phyloP scores from a whole-genome alignment of 2,888 invertebrate genomes.

The Sinohyriopsis cumingii region DNA sequence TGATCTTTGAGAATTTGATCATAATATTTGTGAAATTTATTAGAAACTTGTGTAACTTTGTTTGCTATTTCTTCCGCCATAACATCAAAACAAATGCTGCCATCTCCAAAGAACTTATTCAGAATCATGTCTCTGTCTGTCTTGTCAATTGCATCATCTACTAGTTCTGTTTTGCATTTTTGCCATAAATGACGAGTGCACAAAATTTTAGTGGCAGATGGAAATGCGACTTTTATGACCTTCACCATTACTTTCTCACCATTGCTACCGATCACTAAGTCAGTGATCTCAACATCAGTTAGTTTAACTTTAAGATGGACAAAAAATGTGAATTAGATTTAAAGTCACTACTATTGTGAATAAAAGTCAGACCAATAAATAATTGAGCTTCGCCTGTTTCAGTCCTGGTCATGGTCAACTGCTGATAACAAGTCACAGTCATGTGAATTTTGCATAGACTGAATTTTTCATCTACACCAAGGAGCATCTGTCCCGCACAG shows the following conservation, averaged over 20 bases:
- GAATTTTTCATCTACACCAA: slow-evolving; percentile 30
- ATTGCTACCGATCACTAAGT: slow-evolving; percentile 18
- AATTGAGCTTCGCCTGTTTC: slow-evolving; percentile 13
- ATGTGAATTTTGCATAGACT: slow-evolving; percentile 26
- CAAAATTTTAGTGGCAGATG: slow-evolving; percentile 8
- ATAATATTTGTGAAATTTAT: no score
- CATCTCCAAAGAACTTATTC: slow-evolving; percentile 11
- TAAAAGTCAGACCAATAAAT: slow-evolving; percentile 26
- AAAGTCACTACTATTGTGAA: slow-evolving; percentile 34
- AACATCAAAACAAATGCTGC: slow-evolving; percentile 4
- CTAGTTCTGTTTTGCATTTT: slow-evolving; percentile 18
- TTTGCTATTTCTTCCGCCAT: no score
- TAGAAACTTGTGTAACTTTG: no score
- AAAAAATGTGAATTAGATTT: slow-evolving; percentile 21
- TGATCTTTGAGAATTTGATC: no score
- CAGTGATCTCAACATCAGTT: slow-evolving; percentile 4
- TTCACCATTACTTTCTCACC: slow-evolving; percentile 28
- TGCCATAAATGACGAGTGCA: slow-evolving; percentile 20
- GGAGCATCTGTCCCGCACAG: slow-evolving; percentile 18
- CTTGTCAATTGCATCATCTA: slow-evolving; percentile 11
- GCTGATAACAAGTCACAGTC: slow-evolving; percentile 22
- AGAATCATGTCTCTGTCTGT: slow-evolving; percentile 5
- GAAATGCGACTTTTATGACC: slow-evolving; percentile 13
- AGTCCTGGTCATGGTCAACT: slow-evolving; percentile 7
- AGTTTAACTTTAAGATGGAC: slow-evolving; percentile 10